phyloP scores from a whole-genome alignment of 2,797 vertebrate genomes.

The Sebastes diaconus region DNA sequence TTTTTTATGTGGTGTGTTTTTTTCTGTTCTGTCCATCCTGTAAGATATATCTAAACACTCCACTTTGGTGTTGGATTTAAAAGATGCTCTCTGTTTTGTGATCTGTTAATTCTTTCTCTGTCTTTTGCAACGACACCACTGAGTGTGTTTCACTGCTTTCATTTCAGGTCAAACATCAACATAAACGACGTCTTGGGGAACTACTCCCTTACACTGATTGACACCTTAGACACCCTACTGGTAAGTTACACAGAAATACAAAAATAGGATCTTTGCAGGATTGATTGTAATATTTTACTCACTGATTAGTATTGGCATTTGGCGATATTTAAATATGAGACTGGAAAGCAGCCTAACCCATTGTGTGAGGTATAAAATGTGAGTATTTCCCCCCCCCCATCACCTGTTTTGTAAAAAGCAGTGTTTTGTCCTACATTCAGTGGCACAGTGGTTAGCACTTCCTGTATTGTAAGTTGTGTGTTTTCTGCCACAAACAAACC shows the following conservation, averaged over 20 bases:
- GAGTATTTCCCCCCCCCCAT: background rate
- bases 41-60: background rate
- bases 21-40: background rate
- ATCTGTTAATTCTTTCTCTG: background rate
- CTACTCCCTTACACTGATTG: slow-evolving; percentile 96
- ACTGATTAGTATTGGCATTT: background rate
- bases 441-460: background rate
- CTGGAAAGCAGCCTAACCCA: background rate
- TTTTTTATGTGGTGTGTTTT: background rate
- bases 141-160: slow-evolving; percentile 14
- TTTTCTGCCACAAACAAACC: background rate
- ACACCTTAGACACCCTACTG: slow-evolving; percentile 93
- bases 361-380: background rate
- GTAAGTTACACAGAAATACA: slow-evolving; percentile 80
- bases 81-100: background rate
- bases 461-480: background rate
- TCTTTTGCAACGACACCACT: background rate
- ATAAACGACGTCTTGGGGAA: slow-evolving; percentile 99
- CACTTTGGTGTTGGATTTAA: background rate
- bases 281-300: background rate
- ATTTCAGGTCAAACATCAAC: slow-evolving; percentile 96
- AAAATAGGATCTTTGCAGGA: background rate
- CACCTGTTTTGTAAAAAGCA: background rate
- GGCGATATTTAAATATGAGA: background rate
- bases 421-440: background rate